phyloP scores from a whole-genome alignment of 2,797 vertebrate genomes.

The Argentina silus region DNA sequence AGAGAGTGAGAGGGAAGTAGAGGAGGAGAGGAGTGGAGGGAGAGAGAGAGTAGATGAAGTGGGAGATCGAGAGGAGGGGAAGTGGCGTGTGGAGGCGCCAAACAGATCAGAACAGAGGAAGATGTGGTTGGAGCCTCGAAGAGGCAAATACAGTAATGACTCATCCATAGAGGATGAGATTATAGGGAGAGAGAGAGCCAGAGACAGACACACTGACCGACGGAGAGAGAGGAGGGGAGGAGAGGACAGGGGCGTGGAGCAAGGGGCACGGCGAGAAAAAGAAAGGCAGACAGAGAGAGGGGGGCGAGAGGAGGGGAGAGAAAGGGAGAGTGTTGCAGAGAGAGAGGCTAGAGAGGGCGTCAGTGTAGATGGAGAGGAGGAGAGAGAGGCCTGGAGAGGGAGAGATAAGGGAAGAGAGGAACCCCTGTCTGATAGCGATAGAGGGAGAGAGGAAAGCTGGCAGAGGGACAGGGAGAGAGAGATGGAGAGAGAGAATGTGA shows the following conservation, averaged over 20 bases:
- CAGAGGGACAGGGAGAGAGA: conserved; percentile 30
- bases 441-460: conserved; percentile 32
- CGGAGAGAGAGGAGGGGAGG: conserved; percentile 27
- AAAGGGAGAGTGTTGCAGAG: conserved; percentile 8
- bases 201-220: conserved; percentile 29
- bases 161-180: conserved; percentile 40
- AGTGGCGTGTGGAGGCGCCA: conserved; percentile 8
- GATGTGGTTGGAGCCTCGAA: conserved; percentile 80
- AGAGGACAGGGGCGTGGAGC: conserved; percentile 36
- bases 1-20: conserved; percentile 39
- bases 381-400: conserved; percentile 39
- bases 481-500: conserved; percentile 43
- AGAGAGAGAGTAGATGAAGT: conserved; percentile 30
- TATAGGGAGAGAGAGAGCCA: conserved; percentile 53
- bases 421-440: conserved; percentile 45
- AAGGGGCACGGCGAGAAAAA: background rate
- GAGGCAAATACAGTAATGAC: conserved; percentile 54
- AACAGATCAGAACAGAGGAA: conserved; percentile 50
- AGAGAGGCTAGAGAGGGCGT: conserved; percentile 33
- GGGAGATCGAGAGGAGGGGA: conserved; percentile 21
- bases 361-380: conserved; percentile 55
- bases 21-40: conserved; percentile 15
- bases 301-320: conserved; percentile 45
- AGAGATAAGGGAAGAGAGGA: conserved; percentile 30
- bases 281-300: conserved; percentile 30